Evolutionary conservation across 2,113 vertebrate genomes (phyloP).

Genomic region (Aptenodytes patagonicus): DNA sequence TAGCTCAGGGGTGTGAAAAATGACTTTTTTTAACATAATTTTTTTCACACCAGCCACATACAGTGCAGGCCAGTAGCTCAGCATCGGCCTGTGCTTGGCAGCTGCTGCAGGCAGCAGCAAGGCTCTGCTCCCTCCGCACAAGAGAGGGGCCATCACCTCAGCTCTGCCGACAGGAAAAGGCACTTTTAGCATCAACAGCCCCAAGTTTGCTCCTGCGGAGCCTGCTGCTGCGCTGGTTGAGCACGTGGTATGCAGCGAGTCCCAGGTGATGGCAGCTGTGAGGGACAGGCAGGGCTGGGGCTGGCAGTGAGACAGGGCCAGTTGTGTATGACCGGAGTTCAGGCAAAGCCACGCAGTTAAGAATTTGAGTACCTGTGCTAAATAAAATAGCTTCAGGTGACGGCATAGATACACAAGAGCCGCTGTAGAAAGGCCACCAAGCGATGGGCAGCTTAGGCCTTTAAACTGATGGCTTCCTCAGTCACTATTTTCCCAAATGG

Average conservation of each 20-base stretch:
- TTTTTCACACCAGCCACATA: neutral
- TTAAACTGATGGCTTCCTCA: neutral
- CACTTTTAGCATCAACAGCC: neutral
- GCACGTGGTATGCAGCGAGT: neutral
- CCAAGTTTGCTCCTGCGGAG: neutral
- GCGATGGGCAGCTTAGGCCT: neutral
- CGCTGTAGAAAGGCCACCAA: neutral
- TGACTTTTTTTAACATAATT: neutral
- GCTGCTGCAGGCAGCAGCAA: neutral
- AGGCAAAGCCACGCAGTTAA: neutral
- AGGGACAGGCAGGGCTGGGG: neutral
- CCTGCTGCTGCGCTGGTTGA: fast-evolving
- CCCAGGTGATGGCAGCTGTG: neutral
- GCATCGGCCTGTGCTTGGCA: fast-evolving
- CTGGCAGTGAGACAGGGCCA: neutral
- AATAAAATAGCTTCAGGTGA: neutral
- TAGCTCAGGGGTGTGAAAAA: neutral
- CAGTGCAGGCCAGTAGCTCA: neutral
- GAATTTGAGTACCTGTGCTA: neutral
- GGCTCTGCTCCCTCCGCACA: neutral
- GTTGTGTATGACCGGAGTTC: fast-evolving
- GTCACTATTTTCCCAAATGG: neutral
- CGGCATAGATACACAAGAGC: neutral
- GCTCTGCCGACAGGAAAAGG: neutral
- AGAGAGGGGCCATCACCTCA: neutral